These are phyloP conservation scores for Timandra comae DNA, from an alignment of 2,888 invertebrate species.

Conservation along the genomic window DNA sequence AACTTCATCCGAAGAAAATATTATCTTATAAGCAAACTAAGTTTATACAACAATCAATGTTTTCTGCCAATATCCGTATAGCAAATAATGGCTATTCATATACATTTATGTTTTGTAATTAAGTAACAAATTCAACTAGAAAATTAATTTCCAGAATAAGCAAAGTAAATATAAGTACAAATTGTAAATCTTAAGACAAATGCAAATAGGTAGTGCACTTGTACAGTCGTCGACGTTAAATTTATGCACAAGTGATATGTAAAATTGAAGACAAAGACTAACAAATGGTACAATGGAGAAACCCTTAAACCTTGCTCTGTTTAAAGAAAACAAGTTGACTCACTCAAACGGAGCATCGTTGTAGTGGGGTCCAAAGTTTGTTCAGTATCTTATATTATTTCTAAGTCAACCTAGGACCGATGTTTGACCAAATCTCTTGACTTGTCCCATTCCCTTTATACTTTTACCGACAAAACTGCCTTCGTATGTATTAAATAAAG, in stretches of 20 bases:
- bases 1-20: too few species aligned
- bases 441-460: slow-evolving; percentile 61
- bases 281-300: slow-evolving; percentile 28
- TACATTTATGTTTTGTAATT: too few species aligned
- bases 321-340: slow-evolving; percentile 68
- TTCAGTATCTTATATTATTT: slow-evolving; percentile 72
- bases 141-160: too few species aligned
- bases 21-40: too few species aligned
- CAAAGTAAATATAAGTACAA: slow-evolving; percentile 38
- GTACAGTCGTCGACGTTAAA: slow-evolving; percentile 13
- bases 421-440: slow-evolving; percentile 70
- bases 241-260: slow-evolving; percentile 28
- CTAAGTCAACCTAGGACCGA: slow-evolving; percentile 61
- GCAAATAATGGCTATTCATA: too few species aligned
- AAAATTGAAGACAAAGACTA: slow-evolving; percentile 24
- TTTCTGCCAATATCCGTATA: too few species aligned
- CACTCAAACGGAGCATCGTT: slow-evolving; percentile 59
- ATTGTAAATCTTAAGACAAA: not conserved
- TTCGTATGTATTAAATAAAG: slow-evolving; percentile 40
- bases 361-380: slow-evolving; percentile 60
- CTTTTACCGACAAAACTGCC: slow-evolving; percentile 57
- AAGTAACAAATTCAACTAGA: too few species aligned
- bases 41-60: too few species aligned
- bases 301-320: slow-evolving; percentile 48
- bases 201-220: slow-evolving; percentile 5